These are phyloP conservation scores for Drosophila sulfurigaster DNA, from an alignment of 1,140 invertebrate species.

Conservation along the genomic window DNA sequence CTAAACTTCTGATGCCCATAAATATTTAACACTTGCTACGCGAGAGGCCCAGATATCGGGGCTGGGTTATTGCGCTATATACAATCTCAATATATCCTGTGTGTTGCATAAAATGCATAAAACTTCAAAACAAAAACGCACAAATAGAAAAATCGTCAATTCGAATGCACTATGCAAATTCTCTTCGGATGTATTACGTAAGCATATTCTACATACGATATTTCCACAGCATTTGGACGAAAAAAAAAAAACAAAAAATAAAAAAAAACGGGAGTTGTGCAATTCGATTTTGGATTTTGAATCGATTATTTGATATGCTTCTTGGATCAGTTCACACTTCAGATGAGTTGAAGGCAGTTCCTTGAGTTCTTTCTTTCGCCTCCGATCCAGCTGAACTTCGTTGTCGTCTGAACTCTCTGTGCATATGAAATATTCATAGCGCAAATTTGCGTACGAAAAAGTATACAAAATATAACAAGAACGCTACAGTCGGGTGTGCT, in stretches of 20 bases:
- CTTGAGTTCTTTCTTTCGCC: not conserved
- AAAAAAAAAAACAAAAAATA: too few relatives aligned
- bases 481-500: too few relatives aligned
- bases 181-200: constrained; percentile 51
- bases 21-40: constrained; percentile 48
- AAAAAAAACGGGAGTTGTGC: constrained; percentile 9
- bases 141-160: constrained; percentile 22
- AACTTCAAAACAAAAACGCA: constrained; percentile 59
- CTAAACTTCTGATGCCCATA: constrained; percentile 14
- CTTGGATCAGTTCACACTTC: not conserved
- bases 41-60: constrained; percentile 21
- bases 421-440: constrained; percentile 62
- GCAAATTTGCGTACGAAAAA: constrained; percentile 38
- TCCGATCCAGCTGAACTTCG: constrained; percentile 22
- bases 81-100: constrained; percentile 64
- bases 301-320: constrained; percentile 55
- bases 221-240: constrained; percentile 28
- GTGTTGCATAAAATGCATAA: constrained; percentile 65
- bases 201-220: constrained; percentile 75
- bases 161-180: constrained; percentile 51
- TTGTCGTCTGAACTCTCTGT: constrained; percentile 5
- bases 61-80: constrained; percentile 36
- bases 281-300: constrained; percentile 32
- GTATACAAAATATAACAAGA: constrained; percentile 4
- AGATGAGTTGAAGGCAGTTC: constrained; percentile 4